These are phyloP conservation scores for Dipodomys merriami DNA, from an alignment of 2,113 vertebrate species.

Conservation along the genomic window DNA sequence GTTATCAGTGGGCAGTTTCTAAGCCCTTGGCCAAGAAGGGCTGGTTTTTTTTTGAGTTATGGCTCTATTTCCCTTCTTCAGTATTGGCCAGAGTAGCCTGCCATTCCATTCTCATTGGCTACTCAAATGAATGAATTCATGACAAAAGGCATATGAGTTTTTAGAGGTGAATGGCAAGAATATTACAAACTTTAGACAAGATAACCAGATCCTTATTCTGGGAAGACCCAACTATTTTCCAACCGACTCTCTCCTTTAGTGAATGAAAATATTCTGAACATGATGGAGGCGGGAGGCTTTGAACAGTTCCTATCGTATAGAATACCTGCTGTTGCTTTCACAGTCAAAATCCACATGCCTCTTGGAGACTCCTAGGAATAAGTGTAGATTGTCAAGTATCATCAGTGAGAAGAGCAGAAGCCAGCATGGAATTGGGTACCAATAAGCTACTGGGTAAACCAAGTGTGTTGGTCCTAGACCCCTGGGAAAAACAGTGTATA, in stretches of 20 bases:
- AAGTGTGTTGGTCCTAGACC: not conserved
- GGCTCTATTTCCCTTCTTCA: not conserved
- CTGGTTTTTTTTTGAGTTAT: not conserved
- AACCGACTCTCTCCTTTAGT: not conserved
- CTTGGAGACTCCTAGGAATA: not conserved
- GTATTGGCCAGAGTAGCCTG: not conserved
- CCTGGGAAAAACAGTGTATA: too few species aligned
- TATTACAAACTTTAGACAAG: not conserved
- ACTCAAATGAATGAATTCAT: not conserved
- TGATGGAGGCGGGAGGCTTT: not conserved
- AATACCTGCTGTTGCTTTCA: not conserved
- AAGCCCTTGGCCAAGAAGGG: not conserved
- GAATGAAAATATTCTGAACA: not conserved
- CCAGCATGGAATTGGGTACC: not conserved
- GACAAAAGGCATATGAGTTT: not conserved
- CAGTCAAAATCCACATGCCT: not conserved
- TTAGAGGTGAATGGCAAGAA: not conserved
- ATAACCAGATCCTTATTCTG: too few species aligned
- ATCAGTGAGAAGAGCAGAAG: not conserved
- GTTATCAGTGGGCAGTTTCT: not conserved
- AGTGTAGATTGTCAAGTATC: not conserved
- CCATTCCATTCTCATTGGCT: not conserved
- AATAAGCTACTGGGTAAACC: not conserved
- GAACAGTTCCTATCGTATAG: not conserved
- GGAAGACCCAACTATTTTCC: not conserved